Evolutionary conservation across 2,797 vertebrate species (phyloP), one percentile per base, ranked within the genome.

Genomic region (Siniperca scherzeri): DNA sequence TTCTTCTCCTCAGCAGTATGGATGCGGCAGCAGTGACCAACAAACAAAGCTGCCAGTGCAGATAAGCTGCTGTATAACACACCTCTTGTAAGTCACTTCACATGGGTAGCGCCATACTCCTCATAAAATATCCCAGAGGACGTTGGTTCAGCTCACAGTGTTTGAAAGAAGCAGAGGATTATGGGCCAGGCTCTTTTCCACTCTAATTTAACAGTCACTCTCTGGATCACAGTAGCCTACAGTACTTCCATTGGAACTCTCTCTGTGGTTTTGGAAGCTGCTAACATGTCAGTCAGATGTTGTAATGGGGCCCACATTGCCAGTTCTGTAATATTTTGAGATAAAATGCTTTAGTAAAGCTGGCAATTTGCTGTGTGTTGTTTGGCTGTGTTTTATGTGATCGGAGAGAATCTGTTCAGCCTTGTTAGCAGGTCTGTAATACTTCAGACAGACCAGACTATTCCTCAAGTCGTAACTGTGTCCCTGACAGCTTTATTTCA

Each of bases 261-360:
- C 67, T 55, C 33, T 81, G 87, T 59, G 85, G 90, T 89, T 90
- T 91, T 88, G 86, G 87, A 91, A 82, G 77, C 70, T 67, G 74
- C 73, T 14, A 80, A 72, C 82, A 78, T 86, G 92, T 92, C 90
- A 87, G 84, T 91, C 65, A 89, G 83, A 91, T 92, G 84, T 68
- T 78, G 87, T 91, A 92, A 91, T 87, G 80, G 62, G 68, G 30
- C 70, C 61, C 69, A 74, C 74, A 25, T 86, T 72, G 85, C 88
- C 84, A 76, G 36, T 62, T 81, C 80, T 90, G 19, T 80, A 87
- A 82, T 87, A 87, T 84, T 84, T 89, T 83, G 66, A 88, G 88
- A 90, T 88, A 84, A 90, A 91, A 91, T 73, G 72, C 86, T 83
- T 85, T 57, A 69, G 65, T 60, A 65, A 78, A 83, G 60, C 80